Evolutionary conservation across 2,113 vertebrate species (phyloP), one percentile per base, ranked within the genome.

Genomic region (Podiceps cristatus): DNA sequence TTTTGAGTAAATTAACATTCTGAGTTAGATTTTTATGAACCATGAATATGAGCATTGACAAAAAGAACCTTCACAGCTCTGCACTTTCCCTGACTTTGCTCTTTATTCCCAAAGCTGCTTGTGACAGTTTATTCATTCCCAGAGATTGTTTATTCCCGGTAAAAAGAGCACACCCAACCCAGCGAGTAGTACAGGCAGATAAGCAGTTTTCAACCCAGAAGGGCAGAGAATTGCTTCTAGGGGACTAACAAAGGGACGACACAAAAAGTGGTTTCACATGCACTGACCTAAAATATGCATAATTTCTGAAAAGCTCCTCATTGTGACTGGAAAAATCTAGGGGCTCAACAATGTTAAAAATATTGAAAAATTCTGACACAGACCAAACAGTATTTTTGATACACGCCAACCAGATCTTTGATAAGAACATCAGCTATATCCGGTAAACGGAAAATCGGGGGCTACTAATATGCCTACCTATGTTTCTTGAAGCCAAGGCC

Each of bases 11-110:
- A 82, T 88, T 74, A 74, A 69, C 80, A 71, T 82, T 90, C 49
- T 68, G 90, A 82, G 53, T 76, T 25, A 58, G 66, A 59, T 96
- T 93, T 95, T 94, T 90, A 92, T 83, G 66, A 93, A 79, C 37
- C 58, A 64, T 85, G 81, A 62, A 88, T 85, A 86, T 53, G 5
- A 82, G 22, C 71, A 53, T 73, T 94, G 90, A 91, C 42, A 75
- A 86, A 91, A 91, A 93, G 29, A 69, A 76, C 66, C 7, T 75
- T 90, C 60, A 50, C 31, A 82, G 53, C 58, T 92, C 28, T 75
- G 69, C 3, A 1, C 29, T 90, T 77, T 80, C 64, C 47, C 60
- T 95, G 68, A 93, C 73, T 96, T 93, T 79, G 69, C 58, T 85
- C 27, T 89, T 76, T 82, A 79, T 93, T 94, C 53, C 35, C 25